Evolutionary conservation across 1,140 invertebrate species (phyloP).

Genomic region (Brachionus rubens): DNA sequence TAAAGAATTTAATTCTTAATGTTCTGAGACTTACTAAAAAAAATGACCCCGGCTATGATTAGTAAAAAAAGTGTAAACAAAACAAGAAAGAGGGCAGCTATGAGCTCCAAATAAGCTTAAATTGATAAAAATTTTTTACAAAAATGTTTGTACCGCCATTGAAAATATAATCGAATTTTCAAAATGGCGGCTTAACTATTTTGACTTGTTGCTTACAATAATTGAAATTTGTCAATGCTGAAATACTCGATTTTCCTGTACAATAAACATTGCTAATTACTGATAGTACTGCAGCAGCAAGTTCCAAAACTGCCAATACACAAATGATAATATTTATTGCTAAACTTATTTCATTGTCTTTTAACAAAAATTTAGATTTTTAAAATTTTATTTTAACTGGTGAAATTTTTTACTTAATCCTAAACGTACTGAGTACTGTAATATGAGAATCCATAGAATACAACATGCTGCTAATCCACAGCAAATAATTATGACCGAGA

Average conservation of each 20-base stretch:
- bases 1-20: no score
- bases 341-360: constrained; percentile 24
- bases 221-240: neutral
- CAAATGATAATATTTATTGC: constrained; percentile 15
- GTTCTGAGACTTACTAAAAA: constrained; percentile 26
- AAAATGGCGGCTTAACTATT: no score
- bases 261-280: constrained; percentile 19
- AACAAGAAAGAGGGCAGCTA: constrained; percentile 7
- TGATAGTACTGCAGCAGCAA: neutral
- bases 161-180: no score
- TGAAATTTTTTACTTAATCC: constrained; percentile 8
- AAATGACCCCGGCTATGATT: constrained; percentile 9
- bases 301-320: neutral
- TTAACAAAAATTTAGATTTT: neutral
- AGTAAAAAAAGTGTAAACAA: constrained; percentile 1
- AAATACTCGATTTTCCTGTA: neutral
- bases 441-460: constrained; percentile 15
- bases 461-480: constrained; percentile 2
- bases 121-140: neutral
- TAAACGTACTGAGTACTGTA: constrained; percentile 27
- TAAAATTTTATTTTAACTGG: neutral
- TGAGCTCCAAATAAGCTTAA: constrained; percentile 26
- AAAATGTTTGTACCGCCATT: no score
- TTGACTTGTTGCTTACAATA: constrained; percentile 9
- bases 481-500: neutral